Percentiles rank a stretch among this genome's conserved stretches.
Conservation (phyloP, 2,888 invertebrate genomes). For the Volucella bombylans region DNA sequence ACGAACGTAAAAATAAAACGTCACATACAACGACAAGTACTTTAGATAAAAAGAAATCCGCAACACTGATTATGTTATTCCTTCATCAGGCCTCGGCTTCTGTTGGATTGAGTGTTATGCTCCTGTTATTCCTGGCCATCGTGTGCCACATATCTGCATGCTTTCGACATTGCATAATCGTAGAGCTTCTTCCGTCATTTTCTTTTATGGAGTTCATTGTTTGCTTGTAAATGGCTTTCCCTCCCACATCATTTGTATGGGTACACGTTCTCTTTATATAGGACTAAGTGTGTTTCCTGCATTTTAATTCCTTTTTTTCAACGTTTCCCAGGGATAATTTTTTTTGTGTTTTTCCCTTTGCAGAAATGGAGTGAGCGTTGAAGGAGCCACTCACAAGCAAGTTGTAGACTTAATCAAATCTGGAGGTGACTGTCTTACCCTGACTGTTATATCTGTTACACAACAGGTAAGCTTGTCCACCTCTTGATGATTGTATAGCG, state of each 20-base stretch:
- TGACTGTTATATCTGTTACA: constrained; percentile 98
- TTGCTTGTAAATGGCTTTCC: constrained; percentile 46
- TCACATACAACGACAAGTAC: constrained; percentile 29
- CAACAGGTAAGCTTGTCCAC: constrained; percentile 86
- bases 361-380: constrained; percentile 98
- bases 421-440: constrained; percentile 97
- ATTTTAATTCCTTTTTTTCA: constrained; percentile 56
- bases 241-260: not conserved
- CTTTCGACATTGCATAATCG: constrained; percentile 50
- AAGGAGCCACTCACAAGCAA: constrained; percentile 99
- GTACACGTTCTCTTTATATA: constrained; percentile 18
- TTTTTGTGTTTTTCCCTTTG: constrained; percentile 78
- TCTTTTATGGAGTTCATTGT: constrained; percentile 57
- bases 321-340: constrained; percentile 29
- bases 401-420: constrained; percentile 99
- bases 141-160: constrained; percentile 25
- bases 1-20: constrained; percentile 15
- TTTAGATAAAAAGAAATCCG: constrained; percentile 40
- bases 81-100: constrained; percentile 11
- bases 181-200: constrained; percentile 38
- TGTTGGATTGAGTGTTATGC: constrained; percentile 6
- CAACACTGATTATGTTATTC: constrained; percentile 48
- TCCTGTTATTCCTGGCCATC: constrained; percentile 14
- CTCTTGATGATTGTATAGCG: too few species aligned
- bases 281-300: constrained; percentile 32